Conservation (phyloP, 2,797 vertebrate genomes). For the Dipus sagitta region DNA sequence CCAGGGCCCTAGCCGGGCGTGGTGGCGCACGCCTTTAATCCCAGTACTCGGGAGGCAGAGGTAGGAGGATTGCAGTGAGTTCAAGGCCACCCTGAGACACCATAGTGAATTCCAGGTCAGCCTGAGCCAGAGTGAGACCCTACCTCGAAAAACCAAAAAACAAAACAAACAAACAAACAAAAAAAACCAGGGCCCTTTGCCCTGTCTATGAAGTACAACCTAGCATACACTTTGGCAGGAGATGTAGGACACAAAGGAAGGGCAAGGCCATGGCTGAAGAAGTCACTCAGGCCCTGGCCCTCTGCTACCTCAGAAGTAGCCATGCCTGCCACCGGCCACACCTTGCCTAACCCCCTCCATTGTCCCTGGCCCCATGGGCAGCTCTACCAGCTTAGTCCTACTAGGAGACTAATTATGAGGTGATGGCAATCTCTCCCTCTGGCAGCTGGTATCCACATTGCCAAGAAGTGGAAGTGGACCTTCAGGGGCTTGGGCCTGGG, state of each 20-base stretch:
- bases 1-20: not conserved
- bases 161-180: too few relatives aligned
- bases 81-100: too few relatives aligned
- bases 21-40: too few relatives aligned
- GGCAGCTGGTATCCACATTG: not conserved
- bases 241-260: not conserved
- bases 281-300: not conserved
- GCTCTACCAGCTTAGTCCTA: not conserved
- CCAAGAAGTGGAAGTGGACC: not conserved
- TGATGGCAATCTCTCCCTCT: not conserved
- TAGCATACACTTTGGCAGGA: not conserved
- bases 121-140: too few relatives aligned
- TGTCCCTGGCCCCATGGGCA: not conserved
- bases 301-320: not conserved
- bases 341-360: not conserved
- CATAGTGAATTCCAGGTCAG: too few relatives aligned
- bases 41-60: too few relatives aligned
- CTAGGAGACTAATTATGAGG: not conserved
- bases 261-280: not conserved
- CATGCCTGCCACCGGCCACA: not conserved
- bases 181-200: not conserved
- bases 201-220: not conserved
- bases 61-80: too few relatives aligned
- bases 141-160: too few relatives aligned
- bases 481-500: rapidly evolving